Percentiles rank a stretch among this genome's conserved stretches.
These are phyloP conservation scores for Channa striata DNA, from an alignment of 2,797 vertebrate species.

Conservation along the genomic window DNA sequence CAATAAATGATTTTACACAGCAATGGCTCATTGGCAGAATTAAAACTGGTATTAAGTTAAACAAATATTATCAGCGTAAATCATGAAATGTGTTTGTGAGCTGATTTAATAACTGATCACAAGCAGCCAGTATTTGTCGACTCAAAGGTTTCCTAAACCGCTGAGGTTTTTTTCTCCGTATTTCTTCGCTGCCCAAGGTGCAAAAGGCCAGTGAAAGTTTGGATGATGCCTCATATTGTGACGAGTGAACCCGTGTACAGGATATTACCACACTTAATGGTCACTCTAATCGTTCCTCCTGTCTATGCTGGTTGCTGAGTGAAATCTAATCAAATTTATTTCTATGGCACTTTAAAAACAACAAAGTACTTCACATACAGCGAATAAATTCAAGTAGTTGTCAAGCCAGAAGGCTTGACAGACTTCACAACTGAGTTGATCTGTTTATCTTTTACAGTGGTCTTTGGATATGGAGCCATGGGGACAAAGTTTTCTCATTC, in stretches of 20 bases:
- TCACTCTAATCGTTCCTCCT: background rate
- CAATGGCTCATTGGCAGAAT: background rate
- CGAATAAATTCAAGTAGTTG: too few relatives aligned
- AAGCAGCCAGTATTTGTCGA: background rate
- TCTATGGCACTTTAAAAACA: too few relatives aligned
- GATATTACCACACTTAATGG: background rate
- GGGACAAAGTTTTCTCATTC: too few relatives aligned
- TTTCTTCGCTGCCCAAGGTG: background rate
- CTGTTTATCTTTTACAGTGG: too few relatives aligned
- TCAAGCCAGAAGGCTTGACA: too few relatives aligned
- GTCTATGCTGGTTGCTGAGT: background rate
- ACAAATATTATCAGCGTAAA: too few relatives aligned
- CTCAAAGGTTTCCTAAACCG: background rate
- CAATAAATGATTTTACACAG: conserved; percentile 35
- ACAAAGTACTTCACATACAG: too few relatives aligned
- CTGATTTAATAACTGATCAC: background rate
- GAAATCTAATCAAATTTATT: background rate
- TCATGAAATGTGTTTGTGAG: too few relatives aligned
- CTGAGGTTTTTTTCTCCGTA: background rate
- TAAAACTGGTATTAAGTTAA: too few relatives aligned
- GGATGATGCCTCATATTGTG: conserved; percentile 1
- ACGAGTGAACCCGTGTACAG: too few relatives aligned
- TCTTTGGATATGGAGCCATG: too few relatives aligned
- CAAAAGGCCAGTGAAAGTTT: background rate
- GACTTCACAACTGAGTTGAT: too few relatives aligned